A percentile compares a stretch with the other conserved stretches of the same genome.
Conservation (phyloP, 1,140 invertebrate species). For the Anadara kagoshimensis region DNA sequence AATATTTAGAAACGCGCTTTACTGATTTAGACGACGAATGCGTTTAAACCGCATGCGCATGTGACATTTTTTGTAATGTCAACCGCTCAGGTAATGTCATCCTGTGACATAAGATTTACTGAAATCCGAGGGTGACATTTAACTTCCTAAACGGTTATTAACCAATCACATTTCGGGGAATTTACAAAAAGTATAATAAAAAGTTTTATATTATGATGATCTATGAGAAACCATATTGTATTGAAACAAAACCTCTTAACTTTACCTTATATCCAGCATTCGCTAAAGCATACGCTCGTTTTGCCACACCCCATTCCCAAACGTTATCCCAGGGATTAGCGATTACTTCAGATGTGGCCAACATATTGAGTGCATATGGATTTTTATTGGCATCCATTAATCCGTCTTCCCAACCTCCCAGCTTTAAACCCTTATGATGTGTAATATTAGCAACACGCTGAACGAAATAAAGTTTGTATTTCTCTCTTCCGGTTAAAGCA, state of each 20-base stretch:
- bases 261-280: slow-evolving; percentile 68
- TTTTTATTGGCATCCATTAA: slow-evolving; percentile 44
- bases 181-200: no score
- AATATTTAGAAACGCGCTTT: no score
- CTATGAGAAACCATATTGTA: neutral
- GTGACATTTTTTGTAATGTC: no score
- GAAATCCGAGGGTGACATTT: no score
- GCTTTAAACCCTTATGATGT: slow-evolving; percentile 32
- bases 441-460: slow-evolving; percentile 45
- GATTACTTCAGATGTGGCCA: slow-evolving; percentile 44
- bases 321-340: slow-evolving; percentile 66
- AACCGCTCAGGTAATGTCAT: no score
- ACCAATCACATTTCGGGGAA: no score
- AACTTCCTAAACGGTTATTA: no score
- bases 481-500: neutral
- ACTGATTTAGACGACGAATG: no score
- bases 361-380: slow-evolving; percentile 41
- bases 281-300: slow-evolving; percentile 61
- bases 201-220: no score
- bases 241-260: neutral
- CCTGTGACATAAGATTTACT: no score
- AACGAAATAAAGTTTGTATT: slow-evolving; percentile 52
- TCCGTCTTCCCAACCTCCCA: slow-evolving; percentile 69
- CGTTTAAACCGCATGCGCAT: no score
- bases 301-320: slow-evolving; percentile 59